Base-by-base conservation (phyloP, 2,113 vertebrate genomes). In the Motacilla tschutschensis region DNA sequence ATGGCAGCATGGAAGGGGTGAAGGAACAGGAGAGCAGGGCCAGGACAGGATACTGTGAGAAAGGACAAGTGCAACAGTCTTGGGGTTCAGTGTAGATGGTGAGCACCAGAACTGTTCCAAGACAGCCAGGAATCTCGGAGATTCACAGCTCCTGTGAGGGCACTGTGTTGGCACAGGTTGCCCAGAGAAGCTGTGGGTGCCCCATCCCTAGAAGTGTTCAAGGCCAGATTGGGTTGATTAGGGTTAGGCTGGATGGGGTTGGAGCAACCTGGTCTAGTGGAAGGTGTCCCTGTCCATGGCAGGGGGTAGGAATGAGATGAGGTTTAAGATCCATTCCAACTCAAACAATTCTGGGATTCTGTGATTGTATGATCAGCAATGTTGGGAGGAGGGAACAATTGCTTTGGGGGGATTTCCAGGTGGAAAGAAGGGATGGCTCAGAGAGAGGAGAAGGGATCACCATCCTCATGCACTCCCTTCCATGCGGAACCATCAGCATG, bases 11-110 rank as follows among this genome's bases (percentile, higher is more conserved):
- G 8, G 29, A 44, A 50, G 44, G 33, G 40, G 17, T 17, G 26
- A 40, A 74, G 4, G 24, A 31, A 3, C 7, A 53, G 20, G n/a
- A 66, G n/a, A 35, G 43, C 6, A 29, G 24, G 25, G 31, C 70
- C 60, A 40, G 28, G 33, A 22, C 16, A 20, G 28, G 58, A 25
- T 0, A 0, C 19, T 0, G 1, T 5, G 4, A 33, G 15, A n/a
- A 57, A 46, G 15, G 44, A 26, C 1, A 0, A 72, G 10, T 0
- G 0, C 15, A 62, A n/a, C 0, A 16, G 14, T 5, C 60, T 12
- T 2, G 10, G 10, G 13, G 1, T 2, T 20, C 22, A 11, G 7
- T 0, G 6, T 12, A 5, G 3, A 9, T 9, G 6, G 26, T 1
- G 36, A 71, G 28, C 11, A 13, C 11, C n/a, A 46, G 48, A 64